These are phyloP conservation scores for Cygnus olor DNA, from an alignment of 2,797 vertebrate genomes.

Conservation along the genomic window DNA sequence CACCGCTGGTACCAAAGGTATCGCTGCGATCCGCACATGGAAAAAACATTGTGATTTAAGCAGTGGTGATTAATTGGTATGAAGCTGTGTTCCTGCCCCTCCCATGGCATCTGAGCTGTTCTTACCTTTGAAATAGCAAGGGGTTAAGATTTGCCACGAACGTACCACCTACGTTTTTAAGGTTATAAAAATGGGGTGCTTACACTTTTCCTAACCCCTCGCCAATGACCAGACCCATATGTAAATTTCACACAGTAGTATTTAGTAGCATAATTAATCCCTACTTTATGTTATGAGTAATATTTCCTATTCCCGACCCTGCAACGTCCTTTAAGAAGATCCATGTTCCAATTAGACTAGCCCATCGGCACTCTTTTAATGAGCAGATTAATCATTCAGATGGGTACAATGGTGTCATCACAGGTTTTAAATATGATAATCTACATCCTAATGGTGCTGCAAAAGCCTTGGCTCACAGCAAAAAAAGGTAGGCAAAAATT, in stretches of 20 bases:
- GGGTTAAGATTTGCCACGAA: slow-evolving; percentile 69
- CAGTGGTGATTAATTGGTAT: slow-evolving; percentile 4
- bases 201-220: slow-evolving; percentile 83
- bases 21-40: neutral
- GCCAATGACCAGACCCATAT: slow-evolving; percentile 84
- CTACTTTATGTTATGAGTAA: slow-evolving; percentile 88
- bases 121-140: slow-evolving; percentile 67
- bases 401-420: slow-evolving; percentile 87
- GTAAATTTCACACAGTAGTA: slow-evolving; percentile 87
- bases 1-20: neutral
- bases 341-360: slow-evolving; percentile 90
- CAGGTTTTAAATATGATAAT: slow-evolving; percentile 89
- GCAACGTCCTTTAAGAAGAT: slow-evolving; percentile 89
- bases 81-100: slow-evolving; percentile 51
- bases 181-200: slow-evolving; percentile 77
- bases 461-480: slow-evolving; percentile 80
- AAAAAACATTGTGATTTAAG: neutral
- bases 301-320: slow-evolving; percentile 88
- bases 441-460: slow-evolving; percentile 83
- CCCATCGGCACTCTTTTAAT: slow-evolving; percentile 90
- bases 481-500: slow-evolving; percentile 79
- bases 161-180: slow-evolving; percentile 70
- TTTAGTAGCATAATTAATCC: slow-evolving; percentile 89
- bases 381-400: slow-evolving; percentile 89
- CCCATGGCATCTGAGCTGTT: slow-evolving; percentile 52